These are phyloP conservation scores for Protobothrops flavoviridis DNA, from an alignment of 2,113 vertebrate species.

Conservation along the genomic window DNA sequence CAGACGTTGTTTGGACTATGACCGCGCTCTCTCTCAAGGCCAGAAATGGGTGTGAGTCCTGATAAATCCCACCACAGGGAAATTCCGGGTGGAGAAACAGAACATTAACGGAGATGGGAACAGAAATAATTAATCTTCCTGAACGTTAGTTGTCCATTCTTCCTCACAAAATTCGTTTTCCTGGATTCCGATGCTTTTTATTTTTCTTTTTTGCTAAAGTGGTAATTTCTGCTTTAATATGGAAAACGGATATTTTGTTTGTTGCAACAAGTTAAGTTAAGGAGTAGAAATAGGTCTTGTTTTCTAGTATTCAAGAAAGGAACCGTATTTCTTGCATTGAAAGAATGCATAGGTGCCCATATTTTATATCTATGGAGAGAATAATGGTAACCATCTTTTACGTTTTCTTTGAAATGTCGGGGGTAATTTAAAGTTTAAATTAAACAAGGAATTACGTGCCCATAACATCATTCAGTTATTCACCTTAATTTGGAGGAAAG, in stretches of 20 bases:
- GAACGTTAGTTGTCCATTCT: background rate
- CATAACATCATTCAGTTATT: background rate
- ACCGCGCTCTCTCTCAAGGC: background rate
- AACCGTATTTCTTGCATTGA: background rate
- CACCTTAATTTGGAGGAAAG: background rate
- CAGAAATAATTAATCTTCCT: background rate
- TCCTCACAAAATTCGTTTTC: background rate
- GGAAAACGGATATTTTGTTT: background rate
- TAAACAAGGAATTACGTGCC: background rate
- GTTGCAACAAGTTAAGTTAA: background rate
- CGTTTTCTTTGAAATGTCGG: background rate
- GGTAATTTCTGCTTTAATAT: background rate
- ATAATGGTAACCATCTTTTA: background rate
- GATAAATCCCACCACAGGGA: background rate
- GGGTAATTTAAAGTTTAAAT: background rate
- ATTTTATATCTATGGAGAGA: background rate
- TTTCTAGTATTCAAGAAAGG: background rate
- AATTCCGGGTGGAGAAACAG: background rate
- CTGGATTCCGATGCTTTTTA: background rate
- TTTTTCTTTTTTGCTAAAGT: background rate
- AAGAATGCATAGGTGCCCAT: background rate
- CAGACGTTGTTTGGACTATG: background rate
- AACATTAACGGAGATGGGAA: background rate
- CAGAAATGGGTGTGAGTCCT: background rate
- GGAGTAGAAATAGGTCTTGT: background rate